Conservation (phyloP, 2,888 invertebrate species). For the Tillus elongatus region DNA sequence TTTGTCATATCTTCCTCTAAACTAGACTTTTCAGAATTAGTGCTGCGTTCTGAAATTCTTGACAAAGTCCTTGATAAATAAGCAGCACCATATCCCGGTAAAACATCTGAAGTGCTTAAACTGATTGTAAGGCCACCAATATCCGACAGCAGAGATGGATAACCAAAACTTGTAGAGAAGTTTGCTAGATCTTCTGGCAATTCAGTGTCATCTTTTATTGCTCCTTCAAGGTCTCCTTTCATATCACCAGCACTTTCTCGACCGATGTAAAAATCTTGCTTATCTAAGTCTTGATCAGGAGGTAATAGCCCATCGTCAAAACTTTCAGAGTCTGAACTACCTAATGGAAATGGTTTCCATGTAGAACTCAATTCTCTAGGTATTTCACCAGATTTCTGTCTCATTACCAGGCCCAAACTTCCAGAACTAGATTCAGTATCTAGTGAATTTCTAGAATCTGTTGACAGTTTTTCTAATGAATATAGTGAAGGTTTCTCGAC, state of each 20-base stretch:
- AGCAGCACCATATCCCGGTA: constrained; percentile 43
- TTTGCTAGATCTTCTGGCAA: constrained; percentile 69
- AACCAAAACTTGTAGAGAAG: constrained; percentile 66
- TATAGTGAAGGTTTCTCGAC: constrained; percentile 35
- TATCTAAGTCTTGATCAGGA: constrained; percentile 55
- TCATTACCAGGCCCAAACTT: constrained; percentile 60
- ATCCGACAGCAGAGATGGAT: constrained; percentile 52
- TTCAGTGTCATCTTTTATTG: constrained; percentile 54
- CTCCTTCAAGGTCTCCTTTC: constrained; percentile 44
- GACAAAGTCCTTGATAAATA: constrained; percentile 72
- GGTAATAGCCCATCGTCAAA: constrained; percentile 77
- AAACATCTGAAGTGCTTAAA: constrained; percentile 54
- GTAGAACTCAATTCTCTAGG: constrained; percentile 65
- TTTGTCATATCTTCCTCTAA: constrained; percentile 80
- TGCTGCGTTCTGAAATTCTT: constrained; percentile 79
- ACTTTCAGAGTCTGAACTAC: constrained; percentile 78
- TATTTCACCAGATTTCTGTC: constrained; percentile 49
- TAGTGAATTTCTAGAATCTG: constrained; percentile 63
- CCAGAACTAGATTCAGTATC: constrained; percentile 71
- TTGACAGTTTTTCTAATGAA: constrained; percentile 40
- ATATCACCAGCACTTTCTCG: constrained; percentile 35
- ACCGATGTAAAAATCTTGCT: constrained; percentile 39
- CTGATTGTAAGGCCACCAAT: constrained; percentile 48
- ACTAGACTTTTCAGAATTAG: constrained; percentile 80
- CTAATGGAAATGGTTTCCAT: constrained; percentile 75